These are phyloP conservation scores for Meda fulgida DNA, from an alignment of 2,797 vertebrate species.

Conservation along the genomic window DNA sequence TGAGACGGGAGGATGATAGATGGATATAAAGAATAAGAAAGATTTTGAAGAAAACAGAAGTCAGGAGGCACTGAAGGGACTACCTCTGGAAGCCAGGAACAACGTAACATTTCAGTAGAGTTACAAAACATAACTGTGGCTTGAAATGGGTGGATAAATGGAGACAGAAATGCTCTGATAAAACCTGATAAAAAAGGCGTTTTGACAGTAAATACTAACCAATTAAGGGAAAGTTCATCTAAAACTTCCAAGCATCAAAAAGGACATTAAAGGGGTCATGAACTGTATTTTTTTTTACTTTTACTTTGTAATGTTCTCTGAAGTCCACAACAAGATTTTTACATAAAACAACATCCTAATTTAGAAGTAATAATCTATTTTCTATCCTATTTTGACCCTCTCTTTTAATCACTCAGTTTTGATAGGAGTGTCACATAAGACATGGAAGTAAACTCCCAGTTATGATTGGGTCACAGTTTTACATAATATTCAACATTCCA, in stretches of 20 bases:
- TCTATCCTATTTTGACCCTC: too few relatives aligned
- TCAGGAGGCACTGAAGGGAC: neutral
- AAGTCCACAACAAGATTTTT: too few relatives aligned
- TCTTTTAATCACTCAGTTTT: too few relatives aligned
- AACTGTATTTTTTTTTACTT: too few relatives aligned
- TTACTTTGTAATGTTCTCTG: too few relatives aligned
- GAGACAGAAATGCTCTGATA: neutral
- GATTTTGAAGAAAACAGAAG: conserved; percentile 16
- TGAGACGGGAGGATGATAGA: conserved; percentile 19
- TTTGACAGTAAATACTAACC: neutral
- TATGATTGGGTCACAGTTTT: too few relatives aligned
- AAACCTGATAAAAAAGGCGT: neutral
- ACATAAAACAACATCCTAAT: too few relatives aligned
- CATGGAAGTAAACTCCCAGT: too few relatives aligned
- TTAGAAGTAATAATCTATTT: too few relatives aligned
- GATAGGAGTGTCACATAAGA: too few relatives aligned
- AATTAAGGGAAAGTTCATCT: neutral
- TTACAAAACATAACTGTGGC: neutral
- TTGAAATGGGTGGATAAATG: neutral
- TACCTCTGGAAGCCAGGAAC: neutral
- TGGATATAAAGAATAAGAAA: conserved; percentile 20
- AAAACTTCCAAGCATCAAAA: neutral
- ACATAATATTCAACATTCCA: too few relatives aligned
- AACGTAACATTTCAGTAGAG: neutral
- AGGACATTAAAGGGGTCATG: neutral